Conservation (phyloP, 2,113 vertebrate genomes). For the Muntiacus reevesi region DNA sequence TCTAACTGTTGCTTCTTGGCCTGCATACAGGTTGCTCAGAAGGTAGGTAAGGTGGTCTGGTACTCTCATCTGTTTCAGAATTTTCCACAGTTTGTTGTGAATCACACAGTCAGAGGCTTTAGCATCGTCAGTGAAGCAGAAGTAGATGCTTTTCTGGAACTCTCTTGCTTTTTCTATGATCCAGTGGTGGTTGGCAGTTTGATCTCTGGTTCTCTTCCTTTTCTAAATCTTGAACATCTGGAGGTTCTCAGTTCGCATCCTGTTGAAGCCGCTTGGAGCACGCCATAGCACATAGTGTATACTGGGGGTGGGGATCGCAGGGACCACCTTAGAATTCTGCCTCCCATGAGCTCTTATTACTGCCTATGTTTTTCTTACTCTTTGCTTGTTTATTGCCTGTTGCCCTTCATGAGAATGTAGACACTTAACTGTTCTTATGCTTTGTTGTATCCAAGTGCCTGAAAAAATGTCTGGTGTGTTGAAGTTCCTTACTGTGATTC, state of each 20-base stretch:
- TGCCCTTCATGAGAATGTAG: not conserved
- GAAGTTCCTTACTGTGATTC: not conserved
- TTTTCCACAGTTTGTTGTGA: not conserved
- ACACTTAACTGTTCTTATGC: not conserved
- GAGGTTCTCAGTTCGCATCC: accelerated
- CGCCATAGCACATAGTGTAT: not conserved
- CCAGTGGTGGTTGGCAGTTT: not conserved
- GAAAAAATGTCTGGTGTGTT: not conserved
- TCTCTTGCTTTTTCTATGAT: not conserved
- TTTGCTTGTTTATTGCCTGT: not conserved
- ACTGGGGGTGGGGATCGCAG: not conserved
- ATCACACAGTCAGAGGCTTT: not conserved
- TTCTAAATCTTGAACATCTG: not conserved
- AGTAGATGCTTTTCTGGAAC: not conserved
- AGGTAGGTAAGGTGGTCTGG: not conserved
- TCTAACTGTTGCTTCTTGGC: no score
- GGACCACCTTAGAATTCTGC: not conserved
- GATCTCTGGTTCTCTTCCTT: not conserved
- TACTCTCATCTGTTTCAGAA: not conserved
- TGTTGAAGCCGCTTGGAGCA: not conserved
- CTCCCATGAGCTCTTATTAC: not conserved
- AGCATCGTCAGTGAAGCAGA: not conserved
- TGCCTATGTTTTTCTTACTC: not conserved
- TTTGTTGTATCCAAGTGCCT: not conserved
- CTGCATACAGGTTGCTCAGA: not conserved